Evolutionary conservation across 2,797 vertebrate genomes (phyloP), one percentile per base, ranked within the genome.

Genomic region (Cynodonichthys magdalenae): DNA sequence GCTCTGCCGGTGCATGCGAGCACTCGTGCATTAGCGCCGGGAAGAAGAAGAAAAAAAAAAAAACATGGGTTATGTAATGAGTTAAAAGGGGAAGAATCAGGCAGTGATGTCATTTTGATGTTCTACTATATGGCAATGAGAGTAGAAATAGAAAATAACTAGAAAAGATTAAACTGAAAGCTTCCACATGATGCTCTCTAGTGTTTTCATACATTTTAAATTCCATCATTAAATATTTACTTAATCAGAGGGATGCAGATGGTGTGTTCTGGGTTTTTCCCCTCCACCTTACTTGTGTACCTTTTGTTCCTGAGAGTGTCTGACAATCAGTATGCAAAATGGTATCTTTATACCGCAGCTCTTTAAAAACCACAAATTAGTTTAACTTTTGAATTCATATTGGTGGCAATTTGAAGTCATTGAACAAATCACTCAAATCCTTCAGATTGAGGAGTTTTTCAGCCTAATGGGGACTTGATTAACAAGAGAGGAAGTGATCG

Each of bases 51-150:
- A 24, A 24, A 24, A 24, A 74, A 72, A 53, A 50, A n/a, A n/a
- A n/a, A n/a, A n/a, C n/a, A n/a, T n/a, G 0, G 53, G 59, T 90
- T 89, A 89, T 24, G 59, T 71, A 90, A 90, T 34, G 67, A 66
- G 61, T 79, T 82, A 68, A 81, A 83, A 81, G 72, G 53, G 67
- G 67, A 77, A 51, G 1, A 57, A 66, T 64, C 48, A 17, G 61
- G 66, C 46, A 3, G 46, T 39, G 56, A 76, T 59, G 74, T 71
- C 67, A 52, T 70, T 80, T 69, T 65, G 71, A 80, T 74, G 71
- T 74, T 52, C 10, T 51, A 27, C 45, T 50, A 36, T 28, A 57
- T 24, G 55, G 47, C 46, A 11, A 9, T 18, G 56, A 47, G 62
- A 47, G 41, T 53, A 5, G 0, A 46, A 48, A 28, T 53, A 53